phyloP scores from a whole-genome alignment of 2,888 invertebrate species.

The Sphaerophoria rueppellii region DNA sequence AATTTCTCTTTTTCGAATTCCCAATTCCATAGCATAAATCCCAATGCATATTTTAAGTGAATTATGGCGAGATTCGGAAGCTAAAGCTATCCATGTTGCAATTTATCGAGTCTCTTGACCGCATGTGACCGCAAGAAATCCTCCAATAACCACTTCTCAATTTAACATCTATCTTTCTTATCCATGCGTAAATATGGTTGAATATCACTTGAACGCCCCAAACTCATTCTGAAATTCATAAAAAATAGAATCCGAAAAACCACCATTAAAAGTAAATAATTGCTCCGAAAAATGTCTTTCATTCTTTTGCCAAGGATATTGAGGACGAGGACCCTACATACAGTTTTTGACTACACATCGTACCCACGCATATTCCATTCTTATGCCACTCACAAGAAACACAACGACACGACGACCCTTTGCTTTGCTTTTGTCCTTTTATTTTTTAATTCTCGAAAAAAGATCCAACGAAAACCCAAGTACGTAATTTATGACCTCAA shows the following conservation, averaged over 20 bases:
- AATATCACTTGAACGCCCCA: not conserved
- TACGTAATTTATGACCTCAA: slow-evolving; percentile 65
- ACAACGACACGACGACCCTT: slow-evolving; percentile 32
- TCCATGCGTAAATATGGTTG: slow-evolving; percentile 46
- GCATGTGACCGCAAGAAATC: not conserved
- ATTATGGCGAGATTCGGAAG: not conserved
- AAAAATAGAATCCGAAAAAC: slow-evolving; percentile 35
- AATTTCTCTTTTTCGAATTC: not conserved
- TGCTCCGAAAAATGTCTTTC: slow-evolving; percentile 53
- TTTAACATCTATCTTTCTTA: slow-evolving; percentile 48
- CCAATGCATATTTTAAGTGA: not conserved
- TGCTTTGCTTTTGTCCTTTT: not conserved
- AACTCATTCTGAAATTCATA: not conserved
- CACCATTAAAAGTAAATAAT: slow-evolving; percentile 68
- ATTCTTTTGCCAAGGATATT: slow-evolving; percentile 44
- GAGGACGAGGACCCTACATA: not conserved
- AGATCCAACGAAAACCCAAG: not conserved
- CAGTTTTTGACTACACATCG: not conserved
- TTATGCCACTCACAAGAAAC: slow-evolving; percentile 29
- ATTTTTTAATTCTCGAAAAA: slow-evolving; percentile 12
- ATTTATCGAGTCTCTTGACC: slow-evolving; percentile 34
- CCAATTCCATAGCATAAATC: slow-evolving; percentile 1
- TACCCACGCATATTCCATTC: slow-evolving; percentile 33
- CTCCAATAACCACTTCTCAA: slow-evolving; percentile 23
- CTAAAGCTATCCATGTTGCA: not conserved